These are phyloP conservation scores for Punctoribates punctum DNA, from an alignment of 2,888 invertebrate genomes.

Conservation along the genomic window DNA sequence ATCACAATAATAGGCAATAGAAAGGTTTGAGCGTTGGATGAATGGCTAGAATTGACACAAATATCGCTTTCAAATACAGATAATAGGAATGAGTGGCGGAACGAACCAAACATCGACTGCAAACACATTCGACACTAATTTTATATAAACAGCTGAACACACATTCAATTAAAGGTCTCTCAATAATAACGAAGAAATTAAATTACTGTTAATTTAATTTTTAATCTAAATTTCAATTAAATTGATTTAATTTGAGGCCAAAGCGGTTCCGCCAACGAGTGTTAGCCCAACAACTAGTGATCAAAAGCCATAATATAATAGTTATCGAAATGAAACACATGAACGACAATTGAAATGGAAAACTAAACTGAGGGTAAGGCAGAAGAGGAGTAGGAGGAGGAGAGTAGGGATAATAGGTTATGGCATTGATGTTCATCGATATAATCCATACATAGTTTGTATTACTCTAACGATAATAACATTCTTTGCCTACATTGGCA, in stretches of 20 bases:
- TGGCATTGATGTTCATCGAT: constrained; percentile 13
- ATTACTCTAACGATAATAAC: constrained; percentile 11
- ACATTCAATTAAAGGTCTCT: neutral
- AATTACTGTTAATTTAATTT: neutral
- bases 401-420: neutral
- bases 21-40: constrained; percentile 1
- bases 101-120: neutral
- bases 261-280: neutral
- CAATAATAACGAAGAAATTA: neutral
- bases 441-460: constrained; percentile 23
- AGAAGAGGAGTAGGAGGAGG: neutral
- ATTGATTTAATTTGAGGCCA: neutral
- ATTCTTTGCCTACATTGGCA: constrained; percentile 23
- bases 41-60: constrained; percentile 2
- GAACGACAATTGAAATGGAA: constrained; percentile 29
- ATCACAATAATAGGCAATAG: constrained; percentile 30
- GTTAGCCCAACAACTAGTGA: neutral
- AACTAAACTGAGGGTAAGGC: constrained; percentile 24
- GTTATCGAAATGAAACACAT: constrained; percentile 8
- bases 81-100: constrained; percentile 25
- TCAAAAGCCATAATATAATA: constrained; percentile 16
- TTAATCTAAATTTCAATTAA: neutral
- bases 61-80: constrained; percentile 27
- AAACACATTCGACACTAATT: neutral
- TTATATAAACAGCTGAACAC: neutral